Percentiles rank a stretch among this genome's conserved stretches.
phyloP scores from a whole-genome alignment of 2,797 vertebrate genomes.

The Lacerta agilis region DNA sequence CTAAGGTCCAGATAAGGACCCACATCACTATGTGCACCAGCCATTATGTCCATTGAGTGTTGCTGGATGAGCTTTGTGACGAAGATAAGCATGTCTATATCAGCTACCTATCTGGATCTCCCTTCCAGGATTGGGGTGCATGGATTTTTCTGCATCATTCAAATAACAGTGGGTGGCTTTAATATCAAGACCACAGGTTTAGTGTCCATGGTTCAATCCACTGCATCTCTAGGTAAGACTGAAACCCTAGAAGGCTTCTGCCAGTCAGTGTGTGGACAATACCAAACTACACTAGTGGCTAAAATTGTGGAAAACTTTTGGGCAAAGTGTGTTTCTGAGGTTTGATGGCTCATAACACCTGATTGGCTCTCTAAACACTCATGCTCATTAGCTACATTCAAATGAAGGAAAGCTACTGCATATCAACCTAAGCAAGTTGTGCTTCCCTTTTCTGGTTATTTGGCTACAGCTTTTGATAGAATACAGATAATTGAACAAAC shows the following conservation, averaged over 20 bases:
- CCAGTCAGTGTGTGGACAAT: neutral
- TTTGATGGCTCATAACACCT: too few relatives aligned
- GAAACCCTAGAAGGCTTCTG: neutral
- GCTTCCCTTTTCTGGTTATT: too few relatives aligned
- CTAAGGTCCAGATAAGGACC: neutral
- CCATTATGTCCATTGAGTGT: too few relatives aligned
- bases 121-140: neutral
- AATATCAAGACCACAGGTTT: neutral
- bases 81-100: neutral
- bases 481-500: too few relatives aligned
- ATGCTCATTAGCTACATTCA: too few relatives aligned
- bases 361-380: too few relatives aligned
- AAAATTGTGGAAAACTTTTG: too few relatives aligned
- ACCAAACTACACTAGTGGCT: neutral
- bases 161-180: neutral
- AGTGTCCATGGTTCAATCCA: neutral
- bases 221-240: neutral
- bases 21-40: neutral
- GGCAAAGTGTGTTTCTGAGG: too few relatives aligned
- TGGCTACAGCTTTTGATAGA: too few relatives aligned
- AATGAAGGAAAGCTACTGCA: too few relatives aligned
- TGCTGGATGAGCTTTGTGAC: neutral
- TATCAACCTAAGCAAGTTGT: too few relatives aligned
- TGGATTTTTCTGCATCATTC: neutral
- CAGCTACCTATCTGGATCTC: neutral